Evolutionary conservation across 2,797 vertebrate genomes (phyloP).

Genomic region (Xiphorhynchus erythropygius): DNA sequence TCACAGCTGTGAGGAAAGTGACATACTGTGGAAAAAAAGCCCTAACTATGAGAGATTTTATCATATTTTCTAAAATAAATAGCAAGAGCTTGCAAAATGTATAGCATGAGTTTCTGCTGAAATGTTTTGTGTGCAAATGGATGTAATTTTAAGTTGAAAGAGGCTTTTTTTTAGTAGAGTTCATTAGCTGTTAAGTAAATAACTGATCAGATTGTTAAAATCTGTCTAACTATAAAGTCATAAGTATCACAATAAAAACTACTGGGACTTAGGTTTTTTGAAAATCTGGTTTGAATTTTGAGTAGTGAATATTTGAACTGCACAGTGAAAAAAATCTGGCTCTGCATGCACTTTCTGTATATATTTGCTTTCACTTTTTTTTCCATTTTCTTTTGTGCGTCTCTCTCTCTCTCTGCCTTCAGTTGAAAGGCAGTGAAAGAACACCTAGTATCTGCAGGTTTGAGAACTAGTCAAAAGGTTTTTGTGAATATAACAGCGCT

Average conservation of each 20-base stretch:
- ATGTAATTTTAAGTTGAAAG: not conserved
- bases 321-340: constrained; percentile 7
- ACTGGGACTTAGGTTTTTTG: not conserved
- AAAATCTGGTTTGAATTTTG: constrained; percentile 59
- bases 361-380: not conserved
- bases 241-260: not conserved
- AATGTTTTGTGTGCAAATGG: not conserved
- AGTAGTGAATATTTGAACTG: not conserved
- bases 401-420: not conserved
- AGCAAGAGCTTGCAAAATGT: not conserved
- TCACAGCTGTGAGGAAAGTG: constrained; percentile 62
- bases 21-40: not conserved
- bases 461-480: not conserved
- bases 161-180: not conserved
- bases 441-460: not conserved
- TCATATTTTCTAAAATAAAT: constrained; percentile 13
- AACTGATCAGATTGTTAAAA: not conserved
- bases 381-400: not conserved
- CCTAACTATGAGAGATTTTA: not conserved
- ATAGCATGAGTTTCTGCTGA: not conserved
- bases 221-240: not conserved
- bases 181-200: not conserved
- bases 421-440: not conserved
- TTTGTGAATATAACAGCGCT: not conserved
- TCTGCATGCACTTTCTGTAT: not conserved